A percentile compares a stretch with the other conserved stretches of the same genome.
Conservation (phyloP, 2,797 vertebrate genomes). For the Jordanella pulchra region DNA sequence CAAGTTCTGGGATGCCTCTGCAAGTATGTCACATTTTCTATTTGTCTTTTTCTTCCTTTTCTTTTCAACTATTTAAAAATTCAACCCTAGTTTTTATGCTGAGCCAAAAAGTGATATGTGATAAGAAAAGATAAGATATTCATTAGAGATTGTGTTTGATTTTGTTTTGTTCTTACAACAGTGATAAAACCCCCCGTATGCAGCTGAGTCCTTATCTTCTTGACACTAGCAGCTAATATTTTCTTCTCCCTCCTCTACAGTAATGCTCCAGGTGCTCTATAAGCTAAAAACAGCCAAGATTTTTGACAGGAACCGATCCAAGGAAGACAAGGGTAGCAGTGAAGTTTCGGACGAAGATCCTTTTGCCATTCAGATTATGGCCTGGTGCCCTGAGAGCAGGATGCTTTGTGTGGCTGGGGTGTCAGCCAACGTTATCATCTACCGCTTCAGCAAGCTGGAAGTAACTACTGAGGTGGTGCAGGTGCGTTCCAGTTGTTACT, state of each 20-base stretch:
- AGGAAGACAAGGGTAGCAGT: slow-evolving; percentile 90
- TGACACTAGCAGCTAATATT: slow-evolving; percentile 9
- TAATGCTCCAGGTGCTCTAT: slow-evolving; percentile 98
- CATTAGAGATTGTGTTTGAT: background rate
- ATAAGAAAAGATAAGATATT: background rate
- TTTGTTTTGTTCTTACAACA: background rate
- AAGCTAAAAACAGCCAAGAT: slow-evolving; percentile 99
- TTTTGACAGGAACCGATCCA: slow-evolving; percentile 93
- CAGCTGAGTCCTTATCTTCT: background rate
- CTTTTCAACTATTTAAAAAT: slow-evolving; percentile 1
- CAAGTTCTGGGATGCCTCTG: slow-evolving; percentile 99
- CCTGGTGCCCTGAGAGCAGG: slow-evolving; percentile 96
- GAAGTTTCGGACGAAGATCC: slow-evolving; percentile 97
- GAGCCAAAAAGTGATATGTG: background rate
- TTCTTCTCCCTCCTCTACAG: slow-evolving; percentile 64
- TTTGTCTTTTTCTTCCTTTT: background rate
- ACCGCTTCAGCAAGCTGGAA: slow-evolving; percentile 97
- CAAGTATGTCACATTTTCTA: slow-evolving; percentile 85
- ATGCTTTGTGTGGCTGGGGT: slow-evolving; percentile 96
- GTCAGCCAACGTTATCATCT: slow-evolving; percentile 94
- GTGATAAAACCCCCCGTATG: background rate
- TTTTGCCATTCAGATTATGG: slow-evolving; percentile 95
- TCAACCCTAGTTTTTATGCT: background rate
- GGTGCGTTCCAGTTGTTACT: slow-evolving; percentile 72
- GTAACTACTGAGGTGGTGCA: slow-evolving; percentile 92